Percentiles rank a stretch among this genome's conserved stretches.
Conservation (phyloP, 2,888 invertebrate genomes). For the Cerastoderma edule region DNA sequence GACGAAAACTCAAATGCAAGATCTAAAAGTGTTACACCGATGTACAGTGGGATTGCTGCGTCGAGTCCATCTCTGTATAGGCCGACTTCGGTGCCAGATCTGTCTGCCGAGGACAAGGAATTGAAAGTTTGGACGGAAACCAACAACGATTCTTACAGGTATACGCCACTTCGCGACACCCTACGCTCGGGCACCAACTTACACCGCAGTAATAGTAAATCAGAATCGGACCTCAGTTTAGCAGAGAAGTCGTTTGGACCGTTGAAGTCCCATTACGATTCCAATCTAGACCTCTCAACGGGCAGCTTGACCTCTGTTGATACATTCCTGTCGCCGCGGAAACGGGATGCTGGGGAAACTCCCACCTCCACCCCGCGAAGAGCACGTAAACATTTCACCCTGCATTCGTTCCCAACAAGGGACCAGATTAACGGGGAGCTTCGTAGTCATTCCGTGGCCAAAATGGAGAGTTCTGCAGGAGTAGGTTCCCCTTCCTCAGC, state of each 20-base stretch:
- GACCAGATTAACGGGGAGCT: slow-evolving; percentile 47
- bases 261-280: slow-evolving; percentile 42
- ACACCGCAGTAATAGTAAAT: slow-evolving; percentile 54
- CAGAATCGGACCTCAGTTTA: slow-evolving; percentile 54
- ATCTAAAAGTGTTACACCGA: slow-evolving; percentile 52
- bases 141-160: slow-evolving; percentile 58
- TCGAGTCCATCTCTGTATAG: slow-evolving; percentile 59
- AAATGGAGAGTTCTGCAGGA: slow-evolving; percentile 24
- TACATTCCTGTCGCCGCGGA: slow-evolving; percentile 51
- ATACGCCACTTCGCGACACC: slow-evolving; percentile 61
- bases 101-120: slow-evolving; percentile 58
- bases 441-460: slow-evolving; percentile 8
- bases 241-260: slow-evolving; percentile 48
- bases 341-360: slow-evolving; percentile 66
- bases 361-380: slow-evolving; percentile 62
- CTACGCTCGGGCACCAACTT: slow-evolving; percentile 49
- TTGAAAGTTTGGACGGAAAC: slow-evolving; percentile 53
- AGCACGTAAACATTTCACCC: slow-evolving; percentile 49
- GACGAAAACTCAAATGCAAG: slow-evolving; percentile 23
- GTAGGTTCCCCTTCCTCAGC: slow-evolving; percentile 35
- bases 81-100: slow-evolving; percentile 63
- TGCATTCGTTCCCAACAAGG: slow-evolving; percentile 52
- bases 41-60: slow-evolving; percentile 31
- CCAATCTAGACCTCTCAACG: slow-evolving; percentile 50
- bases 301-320: slow-evolving; percentile 57